phyloP scores from a whole-genome alignment of 2,888 invertebrate species.

The Hybos culiciformis region DNA sequence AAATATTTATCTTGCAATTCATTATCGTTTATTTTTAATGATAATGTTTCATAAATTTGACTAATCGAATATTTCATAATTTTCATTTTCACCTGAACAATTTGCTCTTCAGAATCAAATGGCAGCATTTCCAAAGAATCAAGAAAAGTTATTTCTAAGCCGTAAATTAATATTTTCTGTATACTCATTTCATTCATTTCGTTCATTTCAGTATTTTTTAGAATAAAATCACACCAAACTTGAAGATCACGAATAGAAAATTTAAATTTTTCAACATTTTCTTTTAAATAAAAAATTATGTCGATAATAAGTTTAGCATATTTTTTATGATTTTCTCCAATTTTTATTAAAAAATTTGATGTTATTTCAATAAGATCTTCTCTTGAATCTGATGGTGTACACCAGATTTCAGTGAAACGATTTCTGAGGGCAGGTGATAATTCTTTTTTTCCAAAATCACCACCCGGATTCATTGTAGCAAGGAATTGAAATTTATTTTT shows the following conservation, averaged over 20 bases:
- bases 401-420: slow-evolving; percentile 98
- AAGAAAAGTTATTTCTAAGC: slow-evolving; percentile 79
- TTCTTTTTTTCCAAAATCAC: slow-evolving; percentile 99
- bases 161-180: slow-evolving; percentile 67
- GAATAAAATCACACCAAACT: slow-evolving; percentile 86
- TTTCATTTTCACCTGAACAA: slow-evolving; percentile 36
- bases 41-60: slow-evolving; percentile 39
- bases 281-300: slow-evolving; percentile 65
- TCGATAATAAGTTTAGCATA: slow-evolving; percentile 61
- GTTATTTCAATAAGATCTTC: slow-evolving; percentile 69
- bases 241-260: slow-evolving; percentile 85
- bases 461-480: slow-evolving; percentile 99
- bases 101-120: slow-evolving; percentile 45
- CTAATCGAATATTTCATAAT: slow-evolving; percentile 44
- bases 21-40: slow-evolving; percentile 30
- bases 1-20: slow-evolving; percentile 33
- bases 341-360: slow-evolving; percentile 57
- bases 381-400: slow-evolving; percentile 57
- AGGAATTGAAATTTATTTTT: slow-evolving; percentile 76
- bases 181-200: slow-evolving; percentile 22
- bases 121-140: slow-evolving; percentile 79
- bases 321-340: slow-evolving; percentile 29
- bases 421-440: slow-evolving; percentile 93
- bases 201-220: slow-evolving; percentile 26
- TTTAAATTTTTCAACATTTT: slow-evolving; percentile 62